These are phyloP conservation scores for Spodoptera exigua DNA, from an alignment of 2,888 invertebrate species.

Conservation along the genomic window DNA sequence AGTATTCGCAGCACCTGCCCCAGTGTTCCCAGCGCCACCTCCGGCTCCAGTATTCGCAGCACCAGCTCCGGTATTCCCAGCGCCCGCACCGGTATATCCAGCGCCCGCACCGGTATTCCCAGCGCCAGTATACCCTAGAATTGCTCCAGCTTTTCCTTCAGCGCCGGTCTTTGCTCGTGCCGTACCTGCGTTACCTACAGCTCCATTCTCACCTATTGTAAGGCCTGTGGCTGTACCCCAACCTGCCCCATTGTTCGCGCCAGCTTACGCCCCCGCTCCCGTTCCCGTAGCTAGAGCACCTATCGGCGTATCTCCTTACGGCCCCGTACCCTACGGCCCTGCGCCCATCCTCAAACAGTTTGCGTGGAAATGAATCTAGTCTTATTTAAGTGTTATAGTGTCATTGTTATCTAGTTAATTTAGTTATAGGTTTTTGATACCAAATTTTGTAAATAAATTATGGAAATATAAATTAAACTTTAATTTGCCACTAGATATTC, in stretches of 20 bases:
- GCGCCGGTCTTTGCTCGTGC: constrained; percentile 61
- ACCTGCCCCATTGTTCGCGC: constrained; percentile 64
- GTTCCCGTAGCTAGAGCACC: constrained; percentile 69
- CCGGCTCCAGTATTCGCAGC: constrained; percentile 56
- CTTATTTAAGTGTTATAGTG: constrained; percentile 58
- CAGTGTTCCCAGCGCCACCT: constrained; percentile 58
- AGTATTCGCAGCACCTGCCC: constrained; percentile 43
- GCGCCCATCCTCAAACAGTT: constrained; percentile 71
- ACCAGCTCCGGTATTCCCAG: constrained; percentile 52
- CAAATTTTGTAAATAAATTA: constrained; percentile 69
- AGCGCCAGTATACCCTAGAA: constrained; percentile 51
- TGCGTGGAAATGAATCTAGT: constrained; percentile 82
- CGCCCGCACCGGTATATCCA: constrained; percentile 43
- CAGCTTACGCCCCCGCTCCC: constrained; percentile 68
- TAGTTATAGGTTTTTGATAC: constrained; percentile 64
- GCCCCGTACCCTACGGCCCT: constrained; percentile 67
- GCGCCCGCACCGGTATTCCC: constrained; percentile 35
- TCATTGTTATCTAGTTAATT: constrained; percentile 56
- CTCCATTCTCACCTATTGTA: constrained; percentile 71
- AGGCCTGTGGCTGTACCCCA: constrained; percentile 63
- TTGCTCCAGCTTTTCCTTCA: constrained; percentile 47
- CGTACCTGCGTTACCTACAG: constrained; percentile 58
- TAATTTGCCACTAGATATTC: constrained; percentile 10
- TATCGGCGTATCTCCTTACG: constrained; percentile 67
- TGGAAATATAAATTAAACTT: constrained; percentile 29